Evolutionary conservation across 2,113 vertebrate genomes (phyloP), one percentile per base, ranked within the genome.

Genomic region (Tapirus terrestris): DNA sequence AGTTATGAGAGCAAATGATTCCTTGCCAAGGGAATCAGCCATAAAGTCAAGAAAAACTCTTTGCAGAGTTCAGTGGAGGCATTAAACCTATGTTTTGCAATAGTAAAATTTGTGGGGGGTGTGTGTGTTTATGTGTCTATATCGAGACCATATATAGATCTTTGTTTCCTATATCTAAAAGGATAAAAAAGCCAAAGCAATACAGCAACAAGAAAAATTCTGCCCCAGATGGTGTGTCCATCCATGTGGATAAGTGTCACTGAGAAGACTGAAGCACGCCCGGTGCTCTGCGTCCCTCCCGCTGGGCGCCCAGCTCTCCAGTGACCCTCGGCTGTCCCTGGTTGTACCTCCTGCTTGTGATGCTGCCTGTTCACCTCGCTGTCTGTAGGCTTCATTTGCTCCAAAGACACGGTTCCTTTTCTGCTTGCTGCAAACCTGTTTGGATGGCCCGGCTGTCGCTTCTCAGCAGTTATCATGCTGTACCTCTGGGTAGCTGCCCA

Each of bases 171-270:
- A n/a, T 65, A 65, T 81, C 51, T 83, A 82, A 83, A 89, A 75
- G 80, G 18, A 33, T 39, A 91, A 79, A 75, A 77, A 20, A 27
- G 60, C 36, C 48, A 51, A 91, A 91, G n/a, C 43, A 51, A 89
- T 21, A 33, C 5, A 80, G 23, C 2, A 60, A 87, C 63, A 80
- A 56, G 53, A 96, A 90, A 88, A 86, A 91, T 80, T 33, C 63
- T 73, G 4, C 81, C 80, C 67, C 98, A 96, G 98, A 98, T 97
- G 97, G 97, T 39, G 8, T 91, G 84, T 60, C 87, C 90, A 84
- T 84, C 76, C 95, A 81, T 96, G 97, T 96, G 96, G 31, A 88
- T 51, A 90, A 88, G 70, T 45, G 83, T 48, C 23, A 20, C 53
- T 73, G 92, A 92, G 92, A 95, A 96, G 92, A 76, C 36, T 8